Conservation (phyloP, 2,113 vertebrate species). For the Machaerirhynchus nigripectus region DNA sequence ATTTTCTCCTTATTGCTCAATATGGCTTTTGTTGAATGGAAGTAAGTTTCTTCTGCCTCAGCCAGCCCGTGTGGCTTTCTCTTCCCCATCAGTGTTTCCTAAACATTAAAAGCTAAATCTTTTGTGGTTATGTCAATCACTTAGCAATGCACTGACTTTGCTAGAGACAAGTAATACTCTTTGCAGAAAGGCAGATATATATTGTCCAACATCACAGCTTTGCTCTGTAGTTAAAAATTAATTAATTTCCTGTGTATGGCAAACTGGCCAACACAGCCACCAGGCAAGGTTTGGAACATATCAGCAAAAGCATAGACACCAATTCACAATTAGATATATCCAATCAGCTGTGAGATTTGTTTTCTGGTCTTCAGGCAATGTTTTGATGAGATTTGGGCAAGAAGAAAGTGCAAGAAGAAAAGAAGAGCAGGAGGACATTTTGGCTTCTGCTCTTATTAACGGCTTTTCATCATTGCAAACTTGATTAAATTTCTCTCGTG, state of each 20-base stretch:
- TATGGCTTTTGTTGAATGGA: not conserved
- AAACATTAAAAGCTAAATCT: not conserved
- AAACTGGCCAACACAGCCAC: constrained; percentile 18
- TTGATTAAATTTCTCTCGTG: not conserved
- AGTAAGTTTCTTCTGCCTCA: not conserved
- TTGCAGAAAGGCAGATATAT: not conserved
- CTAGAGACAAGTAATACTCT: not conserved
- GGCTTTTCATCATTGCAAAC: not conserved
- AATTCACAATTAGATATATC: constrained; percentile 25
- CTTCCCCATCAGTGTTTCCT: not conserved
- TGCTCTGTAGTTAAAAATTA: constrained; percentile 20
- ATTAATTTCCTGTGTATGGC: constrained; percentile 17
- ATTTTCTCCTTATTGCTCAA: not conserved
- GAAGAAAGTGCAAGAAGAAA: not conserved
- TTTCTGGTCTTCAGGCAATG: constrained; percentile 48
- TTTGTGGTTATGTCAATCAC: not conserved
- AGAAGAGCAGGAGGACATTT: not conserved
- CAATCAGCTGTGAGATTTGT: constrained; percentile 33
- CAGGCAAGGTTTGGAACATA: not conserved
- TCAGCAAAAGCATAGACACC: not conserved
- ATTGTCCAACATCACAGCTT: not conserved
- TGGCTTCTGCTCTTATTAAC: not conserved
- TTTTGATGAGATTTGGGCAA: constrained; percentile 22
- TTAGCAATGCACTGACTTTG: not conserved
- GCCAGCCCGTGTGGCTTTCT: not conserved